A percentile compares a stretch with the other conserved stretches of the same genome.
Evolutionary conservation across 1,140 invertebrate genomes (phyloP).

Genomic region (Magallana ariakensis): DNA sequence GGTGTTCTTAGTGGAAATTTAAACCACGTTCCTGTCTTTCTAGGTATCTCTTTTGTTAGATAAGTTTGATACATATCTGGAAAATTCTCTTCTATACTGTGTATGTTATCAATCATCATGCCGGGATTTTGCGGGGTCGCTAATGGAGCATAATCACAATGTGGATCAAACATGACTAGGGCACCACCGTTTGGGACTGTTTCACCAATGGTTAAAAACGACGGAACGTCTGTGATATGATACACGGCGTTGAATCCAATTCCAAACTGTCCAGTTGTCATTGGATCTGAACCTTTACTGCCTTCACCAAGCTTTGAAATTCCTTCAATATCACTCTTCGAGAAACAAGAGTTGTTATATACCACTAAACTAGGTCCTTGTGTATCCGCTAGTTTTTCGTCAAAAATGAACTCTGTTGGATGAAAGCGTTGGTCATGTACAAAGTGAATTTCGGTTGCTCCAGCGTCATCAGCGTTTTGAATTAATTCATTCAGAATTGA

Average conservation of each 20-base stretch:
- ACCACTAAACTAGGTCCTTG: conserved; percentile 76
- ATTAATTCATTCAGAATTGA: conserved; percentile 75
- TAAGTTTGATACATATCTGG: conserved; percentile 69
- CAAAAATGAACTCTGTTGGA: conserved; percentile 60
- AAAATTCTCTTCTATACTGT: conserved; percentile 55
- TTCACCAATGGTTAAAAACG: conserved; percentile 70
- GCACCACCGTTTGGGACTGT: conserved; percentile 62
- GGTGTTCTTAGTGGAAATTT: conserved; percentile 69
- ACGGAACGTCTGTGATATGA: conserved; percentile 76
- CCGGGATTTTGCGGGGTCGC: conserved; percentile 67
- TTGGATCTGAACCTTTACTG: conserved; percentile 68
- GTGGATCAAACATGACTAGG: conserved; percentile 75
- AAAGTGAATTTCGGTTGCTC: conserved; percentile 75
- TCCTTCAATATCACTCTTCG: conserved; percentile 71
- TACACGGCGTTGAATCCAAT: conserved; percentile 79
- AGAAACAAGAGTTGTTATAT: conserved; percentile 75
- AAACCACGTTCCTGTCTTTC: conserved; percentile 65
- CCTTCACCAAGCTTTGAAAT: conserved; percentile 75
- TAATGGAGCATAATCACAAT: conserved; percentile 68
- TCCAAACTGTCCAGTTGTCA: conserved; percentile 75
- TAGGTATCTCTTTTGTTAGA: conserved; percentile 52
- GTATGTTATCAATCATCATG: conserved; percentile 60
- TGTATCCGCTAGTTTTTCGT: conserved; percentile 61
- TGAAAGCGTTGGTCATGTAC: conserved; percentile 70
- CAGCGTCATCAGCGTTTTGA: conserved; percentile 80